phyloP scores from a whole-genome alignment of 2,888 invertebrate species.

The Dryomyza anilis region DNA sequence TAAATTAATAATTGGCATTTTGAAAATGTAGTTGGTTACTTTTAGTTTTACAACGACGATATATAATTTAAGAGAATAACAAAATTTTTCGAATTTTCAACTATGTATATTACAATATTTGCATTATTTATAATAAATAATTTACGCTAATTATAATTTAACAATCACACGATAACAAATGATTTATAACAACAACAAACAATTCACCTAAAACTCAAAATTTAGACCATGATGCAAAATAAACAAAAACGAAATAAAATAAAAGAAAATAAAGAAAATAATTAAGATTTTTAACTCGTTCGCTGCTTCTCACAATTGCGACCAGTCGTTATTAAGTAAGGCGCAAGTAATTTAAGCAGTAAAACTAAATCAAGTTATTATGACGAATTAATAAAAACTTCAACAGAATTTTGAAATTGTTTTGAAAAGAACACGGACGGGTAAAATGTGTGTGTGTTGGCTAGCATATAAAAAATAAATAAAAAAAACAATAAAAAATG shows the following conservation, averaged over 20 bases:
- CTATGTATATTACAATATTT: too few species aligned
- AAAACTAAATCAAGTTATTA: conserved; percentile 18
- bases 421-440: too few species aligned
- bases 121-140: background rate
- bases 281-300: background rate
- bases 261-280: background rate
- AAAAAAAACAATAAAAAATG: too few species aligned
- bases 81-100: too few species aligned
- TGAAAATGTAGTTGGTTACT: too few species aligned
- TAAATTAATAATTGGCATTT: too few species aligned
- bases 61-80: too few species aligned
- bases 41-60: too few species aligned
- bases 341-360: too few species aligned
- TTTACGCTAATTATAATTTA: background rate
- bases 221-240: background rate
- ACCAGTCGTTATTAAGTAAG: too few species aligned
- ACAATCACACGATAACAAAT: background rate
- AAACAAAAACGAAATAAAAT: background rate
- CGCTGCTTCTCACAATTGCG: background rate
- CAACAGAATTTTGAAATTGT: conserved; percentile 15
- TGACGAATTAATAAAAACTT: conserved; percentile 22
- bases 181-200: background rate
- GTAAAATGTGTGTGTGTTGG: too few species aligned
- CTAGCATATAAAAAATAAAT: too few species aligned
- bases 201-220: background rate